Conservation (phyloP, 2,113 vertebrate species). For the Argyrosomus japonicus region DNA sequence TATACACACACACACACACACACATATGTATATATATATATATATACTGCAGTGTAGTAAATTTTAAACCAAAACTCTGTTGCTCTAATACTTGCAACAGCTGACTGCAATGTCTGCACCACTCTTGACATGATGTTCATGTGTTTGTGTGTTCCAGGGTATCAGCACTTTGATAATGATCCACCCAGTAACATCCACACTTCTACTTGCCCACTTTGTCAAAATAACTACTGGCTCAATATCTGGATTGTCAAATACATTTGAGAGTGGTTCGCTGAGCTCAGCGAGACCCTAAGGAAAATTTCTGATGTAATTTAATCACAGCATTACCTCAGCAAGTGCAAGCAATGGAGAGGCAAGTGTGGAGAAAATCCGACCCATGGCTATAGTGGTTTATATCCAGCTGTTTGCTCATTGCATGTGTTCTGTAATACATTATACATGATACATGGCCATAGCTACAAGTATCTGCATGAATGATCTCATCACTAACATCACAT, state of each 20-base stretch:
- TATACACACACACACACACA: no score
- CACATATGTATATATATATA: no score
- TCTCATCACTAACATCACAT: background rate
- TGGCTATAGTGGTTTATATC: conserved; percentile 7
- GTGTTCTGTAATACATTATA: conserved; percentile 18
- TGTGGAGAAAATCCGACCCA: conserved; percentile 15
- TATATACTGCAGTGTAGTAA: background rate
- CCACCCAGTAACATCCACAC: conserved; percentile 41
- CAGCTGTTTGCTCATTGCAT: conserved; percentile 26
- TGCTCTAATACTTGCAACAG: background rate
- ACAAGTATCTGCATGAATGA: background rate
- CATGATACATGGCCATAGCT: background rate
- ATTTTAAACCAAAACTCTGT: conserved; percentile 10
- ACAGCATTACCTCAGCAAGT: conserved; percentile 58
- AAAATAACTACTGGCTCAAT: conserved; percentile 69
- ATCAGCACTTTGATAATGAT: conserved; percentile 56
- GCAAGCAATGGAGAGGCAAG: conserved; percentile 34
- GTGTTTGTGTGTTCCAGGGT: conserved; percentile 17
- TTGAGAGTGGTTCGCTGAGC: conserved; percentile 55
- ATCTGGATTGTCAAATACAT: conserved; percentile 62
- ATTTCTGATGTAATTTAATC: conserved; percentile 69
- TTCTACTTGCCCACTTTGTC: conserved; percentile 49
- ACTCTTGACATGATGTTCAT: conserved; percentile 25
- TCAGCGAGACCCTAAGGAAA: conserved; percentile 59
- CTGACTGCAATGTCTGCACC: conserved; percentile 15